Conservation (phyloP, 2,888 invertebrate species). For the Xylocampa areola region DNA sequence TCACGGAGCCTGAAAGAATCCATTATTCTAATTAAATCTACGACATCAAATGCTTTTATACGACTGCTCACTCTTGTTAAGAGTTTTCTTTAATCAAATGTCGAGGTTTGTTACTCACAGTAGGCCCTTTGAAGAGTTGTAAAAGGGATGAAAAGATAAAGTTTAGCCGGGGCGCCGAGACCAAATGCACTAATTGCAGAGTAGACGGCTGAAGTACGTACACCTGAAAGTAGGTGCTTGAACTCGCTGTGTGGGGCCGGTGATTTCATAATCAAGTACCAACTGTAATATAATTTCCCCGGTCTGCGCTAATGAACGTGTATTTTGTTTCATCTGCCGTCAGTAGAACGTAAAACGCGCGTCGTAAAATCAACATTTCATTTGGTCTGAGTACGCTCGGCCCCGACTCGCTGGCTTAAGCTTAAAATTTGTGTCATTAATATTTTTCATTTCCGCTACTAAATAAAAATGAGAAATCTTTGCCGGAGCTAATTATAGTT, state of each 20-base stretch:
- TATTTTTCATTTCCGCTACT: constrained; percentile 72
- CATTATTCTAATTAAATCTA: constrained; percentile 66
- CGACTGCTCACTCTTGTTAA: constrained; percentile 59
- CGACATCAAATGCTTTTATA: constrained; percentile 55
- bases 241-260: constrained; percentile 69
- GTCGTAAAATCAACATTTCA: constrained; percentile 84
- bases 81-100: constrained; percentile 53
- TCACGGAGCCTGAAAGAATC: constrained; percentile 66
- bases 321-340: constrained; percentile 87
- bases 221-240: constrained; percentile 58
- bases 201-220: constrained; percentile 53
- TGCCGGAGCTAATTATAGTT: constrained; percentile 44
- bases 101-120: constrained; percentile 41
- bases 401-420: constrained; percentile 64
- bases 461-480: constrained; percentile 57
- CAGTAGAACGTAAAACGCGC: constrained; percentile 75
- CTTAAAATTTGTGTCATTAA: constrained; percentile 79
- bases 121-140: constrained; percentile 43
- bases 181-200: constrained; percentile 66
- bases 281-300: constrained; percentile 83
- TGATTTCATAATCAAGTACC: constrained; percentile 83
- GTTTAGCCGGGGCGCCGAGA: constrained; percentile 41
- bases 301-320: constrained; percentile 85
- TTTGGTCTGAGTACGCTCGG: constrained; percentile 69
- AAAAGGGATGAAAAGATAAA: constrained; percentile 55